Conservation (phyloP, 2,797 vertebrate species). For the Myotis myotis region DNA sequence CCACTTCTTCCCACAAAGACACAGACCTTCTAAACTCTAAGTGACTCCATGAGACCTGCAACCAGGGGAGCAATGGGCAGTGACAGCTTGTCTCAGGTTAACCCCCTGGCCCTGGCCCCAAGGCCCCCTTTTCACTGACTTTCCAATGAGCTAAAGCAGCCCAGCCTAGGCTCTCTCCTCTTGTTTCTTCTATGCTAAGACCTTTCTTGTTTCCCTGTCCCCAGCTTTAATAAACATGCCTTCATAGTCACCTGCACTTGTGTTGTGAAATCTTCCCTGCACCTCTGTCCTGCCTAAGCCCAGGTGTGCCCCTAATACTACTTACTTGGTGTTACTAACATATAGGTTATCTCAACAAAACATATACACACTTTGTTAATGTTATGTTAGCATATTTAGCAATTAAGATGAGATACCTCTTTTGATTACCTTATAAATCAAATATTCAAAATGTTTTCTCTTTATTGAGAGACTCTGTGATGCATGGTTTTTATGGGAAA, state of each 20-base stretch:
- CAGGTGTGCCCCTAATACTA: neutral
- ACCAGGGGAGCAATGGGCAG: neutral
- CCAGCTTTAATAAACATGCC: neutral
- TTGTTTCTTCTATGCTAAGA: neutral
- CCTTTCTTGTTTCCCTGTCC: neutral
- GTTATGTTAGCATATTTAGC: neutral
- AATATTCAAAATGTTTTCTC: neutral
- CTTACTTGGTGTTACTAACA: neutral
- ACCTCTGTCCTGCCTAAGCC: neutral
- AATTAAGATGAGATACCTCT: neutral
- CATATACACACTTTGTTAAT: neutral
- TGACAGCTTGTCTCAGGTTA: neutral
- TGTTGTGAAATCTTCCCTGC: neutral
- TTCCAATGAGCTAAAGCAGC: neutral
- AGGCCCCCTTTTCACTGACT: neutral
- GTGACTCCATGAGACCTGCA: neutral
- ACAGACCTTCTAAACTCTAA: neutral
- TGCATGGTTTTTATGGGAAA: neutral
- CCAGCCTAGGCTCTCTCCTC: neutral
- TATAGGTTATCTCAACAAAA: neutral
- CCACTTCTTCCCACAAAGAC: neutral
- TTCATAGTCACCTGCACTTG: neutral
- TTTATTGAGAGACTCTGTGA: neutral
- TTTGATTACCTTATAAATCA: constrained; percentile 5
- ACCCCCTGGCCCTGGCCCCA: neutral